Percentiles rank a stretch among this genome's conserved stretches.
phyloP scores from a whole-genome alignment of 37 sponge, comb jelly and placozoan species.

The Axinella damicornis region DNA sequence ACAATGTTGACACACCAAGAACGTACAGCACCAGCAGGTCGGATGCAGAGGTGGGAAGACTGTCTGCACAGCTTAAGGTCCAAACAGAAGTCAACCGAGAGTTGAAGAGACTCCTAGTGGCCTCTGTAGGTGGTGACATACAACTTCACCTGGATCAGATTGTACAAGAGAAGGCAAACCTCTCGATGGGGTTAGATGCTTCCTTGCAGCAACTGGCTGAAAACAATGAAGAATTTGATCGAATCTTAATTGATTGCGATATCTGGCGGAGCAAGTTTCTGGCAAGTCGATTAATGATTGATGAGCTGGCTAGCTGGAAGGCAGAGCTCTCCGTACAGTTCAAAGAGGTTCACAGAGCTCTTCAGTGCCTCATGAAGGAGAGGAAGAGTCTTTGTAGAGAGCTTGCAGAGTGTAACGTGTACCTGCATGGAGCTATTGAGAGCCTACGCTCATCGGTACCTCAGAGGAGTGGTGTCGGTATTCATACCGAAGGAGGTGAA shows the following conservation, averaged over 20 bases:
- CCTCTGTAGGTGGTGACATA: slow-evolving; percentile 75
- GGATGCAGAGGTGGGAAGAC: too few species aligned
- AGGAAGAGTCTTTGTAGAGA: background rate
- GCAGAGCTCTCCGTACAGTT: slow-evolving; percentile 30
- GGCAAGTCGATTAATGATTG: slow-evolving; percentile 77
- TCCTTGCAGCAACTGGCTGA: slow-evolving; percentile 53
- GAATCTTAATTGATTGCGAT: slow-evolving; percentile 67
- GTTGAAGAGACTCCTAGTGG: slow-evolving; percentile 75
- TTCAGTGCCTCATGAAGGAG: slow-evolving; percentile 39
- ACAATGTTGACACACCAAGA: too few species aligned
- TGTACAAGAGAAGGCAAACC: slow-evolving; percentile 55
- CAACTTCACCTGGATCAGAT: slow-evolving; percentile 48
- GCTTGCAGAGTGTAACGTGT: background rate
- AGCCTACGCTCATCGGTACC: background rate
- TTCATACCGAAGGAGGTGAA: background rate
- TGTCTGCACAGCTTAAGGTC: slow-evolving; percentile 3
- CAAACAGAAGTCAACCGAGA: slow-evolving; percentile 63
- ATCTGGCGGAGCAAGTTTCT: slow-evolving; percentile 82
- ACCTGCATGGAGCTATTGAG: slow-evolving; percentile 6
- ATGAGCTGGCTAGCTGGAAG: slow-evolving; percentile 69
- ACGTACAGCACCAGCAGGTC: too few species aligned
- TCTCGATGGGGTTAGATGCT: slow-evolving; percentile 38
- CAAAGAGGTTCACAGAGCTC: slow-evolving; percentile 37
- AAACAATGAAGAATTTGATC: slow-evolving; percentile 69
- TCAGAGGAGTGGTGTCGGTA: background rate